These are phyloP conservation scores for Stenolophus ochropezus DNA, from an alignment of 2,888 invertebrate species.

Conservation along the genomic window DNA sequence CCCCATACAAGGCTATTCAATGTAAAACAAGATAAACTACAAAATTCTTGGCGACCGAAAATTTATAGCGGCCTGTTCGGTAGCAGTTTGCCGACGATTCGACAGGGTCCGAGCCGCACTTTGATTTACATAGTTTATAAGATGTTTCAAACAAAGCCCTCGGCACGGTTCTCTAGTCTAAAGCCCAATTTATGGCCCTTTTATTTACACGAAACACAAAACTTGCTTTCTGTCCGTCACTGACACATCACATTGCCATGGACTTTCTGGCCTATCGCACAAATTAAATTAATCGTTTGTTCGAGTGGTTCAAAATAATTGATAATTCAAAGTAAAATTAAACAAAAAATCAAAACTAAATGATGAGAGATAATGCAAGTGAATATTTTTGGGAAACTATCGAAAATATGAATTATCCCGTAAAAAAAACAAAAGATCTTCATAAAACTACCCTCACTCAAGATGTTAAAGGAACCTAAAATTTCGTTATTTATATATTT, in stretches of 20 bases:
- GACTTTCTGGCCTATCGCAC: no score
- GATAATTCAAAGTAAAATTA: no score
- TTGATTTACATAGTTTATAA: conserved; percentile 51
- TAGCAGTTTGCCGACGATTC: conserved; percentile 50
- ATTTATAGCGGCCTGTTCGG: conserved; percentile 49
- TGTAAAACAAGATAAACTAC: conserved; percentile 56
- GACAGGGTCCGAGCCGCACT: conserved; percentile 36
- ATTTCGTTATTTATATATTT: no score
- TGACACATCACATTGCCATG: background rate
- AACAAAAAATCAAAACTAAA: no score
- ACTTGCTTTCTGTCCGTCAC: background rate
- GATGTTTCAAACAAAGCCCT: conserved; percentile 48
- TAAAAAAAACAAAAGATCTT: no score
- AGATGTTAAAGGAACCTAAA: no score
- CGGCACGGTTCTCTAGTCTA: background rate
- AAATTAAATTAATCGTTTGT: no score
- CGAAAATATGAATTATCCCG: no score
- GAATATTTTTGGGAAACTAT: no score
- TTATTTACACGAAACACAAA: conserved; percentile 32
- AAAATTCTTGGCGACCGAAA: conserved; percentile 57
- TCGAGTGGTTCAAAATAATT: no score
- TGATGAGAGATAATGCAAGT: no score
- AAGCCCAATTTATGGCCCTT: conserved; percentile 11
- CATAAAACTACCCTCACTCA: no score
- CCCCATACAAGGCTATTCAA: conserved; percentile 48